Base-by-base conservation (phyloP, 2,113 vertebrate genomes). In the Phrynosoma blainvillii region DNA sequence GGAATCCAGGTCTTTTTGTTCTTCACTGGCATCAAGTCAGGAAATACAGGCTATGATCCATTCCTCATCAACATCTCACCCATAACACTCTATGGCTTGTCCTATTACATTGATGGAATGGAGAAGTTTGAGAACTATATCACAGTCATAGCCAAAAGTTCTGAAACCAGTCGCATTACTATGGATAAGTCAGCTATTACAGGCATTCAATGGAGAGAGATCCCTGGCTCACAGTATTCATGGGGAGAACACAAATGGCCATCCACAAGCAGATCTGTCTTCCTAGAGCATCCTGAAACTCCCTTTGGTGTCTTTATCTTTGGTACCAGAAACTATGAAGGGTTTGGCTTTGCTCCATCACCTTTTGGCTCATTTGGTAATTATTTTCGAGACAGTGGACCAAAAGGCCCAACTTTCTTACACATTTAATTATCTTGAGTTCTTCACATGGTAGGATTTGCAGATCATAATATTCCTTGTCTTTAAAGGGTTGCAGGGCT, bases 291-390 rank as follows among this genome's bases (percentile, higher is more conserved):
- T 89, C 84, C 92, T n/a, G 80, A 84, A 13, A 77, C 88, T 3
- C 52, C n/a, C 23, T 96, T 97, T 87, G 96, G 85, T 13, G 89
- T 97, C 56, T 96, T 97, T 84, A 94, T 93, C 79, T 52, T 97
- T 21, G 96, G 96, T 36, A 54, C 40, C 27, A 27, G 94, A 4
- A 52, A 89, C 25, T 86, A 18, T 84, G 95, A 96, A 73, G 96
- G 96, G 7, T 97, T 96, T 59, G 97, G 96, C 40, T 68, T 96
- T 18, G 88, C 88, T 65, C 96, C 93, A 83, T 94, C 81, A 42
- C 23, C 81, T 52, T 54, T 92, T 52, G 96, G 94, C 54, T 77
- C 27, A 18, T 20, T 42, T 2, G 87, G 90, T 89, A 88, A 90
- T 40, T 32, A 89, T 27, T n/a, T 21, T 77, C 10, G 3, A 47